A percentile compares a stretch with the other conserved stretches of the same genome.
Evolutionary conservation across 2,888 invertebrate genomes (phyloP).

Genomic region (Drosophila dives): DNA sequence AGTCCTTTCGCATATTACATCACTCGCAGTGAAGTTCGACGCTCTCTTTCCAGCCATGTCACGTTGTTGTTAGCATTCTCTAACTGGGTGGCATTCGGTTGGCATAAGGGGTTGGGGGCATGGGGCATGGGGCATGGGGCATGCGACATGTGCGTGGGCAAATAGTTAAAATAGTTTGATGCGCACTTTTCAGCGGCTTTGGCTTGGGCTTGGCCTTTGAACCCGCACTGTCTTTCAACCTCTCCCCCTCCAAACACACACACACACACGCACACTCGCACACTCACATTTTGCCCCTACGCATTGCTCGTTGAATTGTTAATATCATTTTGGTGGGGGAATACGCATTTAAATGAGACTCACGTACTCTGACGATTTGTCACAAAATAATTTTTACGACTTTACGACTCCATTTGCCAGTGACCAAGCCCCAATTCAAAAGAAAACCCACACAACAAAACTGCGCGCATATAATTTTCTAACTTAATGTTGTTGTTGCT

Average conservation of each 20-base stretch:
- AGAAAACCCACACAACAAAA: constrained; percentile 13
- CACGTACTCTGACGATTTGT: constrained; percentile 85
- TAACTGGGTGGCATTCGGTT: constrained; percentile 6
- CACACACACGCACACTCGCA: background rate
- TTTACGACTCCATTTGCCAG: constrained; percentile 78
- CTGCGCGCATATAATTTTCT: constrained; percentile 58
- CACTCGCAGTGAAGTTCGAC: constrained; percentile 44
- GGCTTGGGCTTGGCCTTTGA: constrained; percentile 70
- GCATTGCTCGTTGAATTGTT: constrained; percentile 70
- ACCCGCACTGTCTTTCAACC: constrained; percentile 18
- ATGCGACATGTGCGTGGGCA: constrained; percentile 73
- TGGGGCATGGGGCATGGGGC: constrained; percentile 11
- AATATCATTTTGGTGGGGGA: constrained; percentile 73
- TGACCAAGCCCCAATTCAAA: constrained; percentile 54
- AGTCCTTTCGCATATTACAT: constrained; percentile 71
- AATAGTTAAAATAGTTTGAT: constrained; percentile 79
- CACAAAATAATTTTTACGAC: constrained; percentile 85
- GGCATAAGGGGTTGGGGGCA: background rate
- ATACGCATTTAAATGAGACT: constrained; percentile 81
- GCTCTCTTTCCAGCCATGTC: constrained; percentile 67
- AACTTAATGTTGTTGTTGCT: constrained; percentile 1
- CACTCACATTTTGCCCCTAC: constrained; percentile 12
- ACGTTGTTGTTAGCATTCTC: constrained; percentile 74
- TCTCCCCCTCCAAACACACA: background rate
- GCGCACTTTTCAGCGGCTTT: constrained; percentile 76